Evolutionary conservation across 2,888 invertebrate genomes (phyloP).

Genomic region (Lepas anatifera): DNA sequence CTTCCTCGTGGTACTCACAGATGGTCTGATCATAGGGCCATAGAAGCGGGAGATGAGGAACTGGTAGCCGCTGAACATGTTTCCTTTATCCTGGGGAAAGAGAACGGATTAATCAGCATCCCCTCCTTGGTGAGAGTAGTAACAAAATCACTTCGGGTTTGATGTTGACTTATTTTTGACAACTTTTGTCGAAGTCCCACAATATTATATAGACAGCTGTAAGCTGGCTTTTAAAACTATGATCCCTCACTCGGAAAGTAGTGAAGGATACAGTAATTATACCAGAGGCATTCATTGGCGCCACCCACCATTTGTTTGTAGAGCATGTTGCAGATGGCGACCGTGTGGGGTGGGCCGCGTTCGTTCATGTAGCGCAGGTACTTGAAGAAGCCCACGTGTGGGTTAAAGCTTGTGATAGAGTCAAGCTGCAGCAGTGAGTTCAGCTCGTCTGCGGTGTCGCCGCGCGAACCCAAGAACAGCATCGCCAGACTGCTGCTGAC

Average conservation of each 20-base stretch:
- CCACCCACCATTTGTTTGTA: neutral
- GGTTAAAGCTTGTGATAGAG: slow-evolving; percentile 80
- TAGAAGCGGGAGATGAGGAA: neutral
- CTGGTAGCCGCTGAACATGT: neutral
- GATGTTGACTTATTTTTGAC: too few relatives aligned
- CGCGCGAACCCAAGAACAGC: slow-evolving; percentile 40
- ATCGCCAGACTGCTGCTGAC: slow-evolving; percentile 38
- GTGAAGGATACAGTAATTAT: too few relatives aligned
- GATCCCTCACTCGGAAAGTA: too few relatives aligned
- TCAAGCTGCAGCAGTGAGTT: slow-evolving; percentile 71
- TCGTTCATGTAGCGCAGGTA: slow-evolving; percentile 1
- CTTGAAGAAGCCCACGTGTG: slow-evolving; percentile 47
- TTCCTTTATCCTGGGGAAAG: neutral
- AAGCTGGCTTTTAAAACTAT: too few relatives aligned
- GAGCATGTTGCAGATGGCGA: neutral
- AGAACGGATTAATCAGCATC: too few relatives aligned
- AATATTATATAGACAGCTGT: too few relatives aligned
- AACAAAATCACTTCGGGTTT: too few relatives aligned
- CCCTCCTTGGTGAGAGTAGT: too few relatives aligned
- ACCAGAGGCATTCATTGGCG: too few relatives aligned
- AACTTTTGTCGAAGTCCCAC: too few relatives aligned
- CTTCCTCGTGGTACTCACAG: neutral
- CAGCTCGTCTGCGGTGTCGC: slow-evolving; percentile 70
- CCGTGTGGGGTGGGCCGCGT: too few relatives aligned
- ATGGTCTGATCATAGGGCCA: neutral